Percentiles rank a stretch among this genome's conserved stretches.
These are phyloP conservation scores for Neotragus pygmaeus DNA, from an alignment of 2,113 vertebrate genomes.

Conservation along the genomic window DNA sequence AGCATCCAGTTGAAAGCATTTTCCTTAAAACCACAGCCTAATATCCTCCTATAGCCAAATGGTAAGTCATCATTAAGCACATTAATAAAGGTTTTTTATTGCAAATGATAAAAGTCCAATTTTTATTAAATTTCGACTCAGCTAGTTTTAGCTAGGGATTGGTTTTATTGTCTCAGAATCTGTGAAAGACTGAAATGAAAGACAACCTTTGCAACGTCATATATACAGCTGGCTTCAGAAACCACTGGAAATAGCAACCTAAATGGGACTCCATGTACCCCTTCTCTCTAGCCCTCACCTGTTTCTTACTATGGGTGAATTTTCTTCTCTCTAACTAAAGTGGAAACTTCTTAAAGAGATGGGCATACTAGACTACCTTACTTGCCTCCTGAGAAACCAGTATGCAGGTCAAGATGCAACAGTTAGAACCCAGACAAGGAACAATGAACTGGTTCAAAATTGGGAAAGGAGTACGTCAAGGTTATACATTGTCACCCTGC, in stretches of 20 bases:
- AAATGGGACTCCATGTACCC: neutral
- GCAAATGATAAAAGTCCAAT: neutral
- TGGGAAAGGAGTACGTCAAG: neutral
- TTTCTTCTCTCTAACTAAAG: neutral
- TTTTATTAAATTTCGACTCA: neutral
- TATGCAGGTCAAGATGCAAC: neutral
- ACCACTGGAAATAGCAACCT: neutral
- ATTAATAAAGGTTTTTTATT: neutral
- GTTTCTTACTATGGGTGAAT: neutral
- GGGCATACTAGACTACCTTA: neutral
- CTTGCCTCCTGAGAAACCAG: neutral
- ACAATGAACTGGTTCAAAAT: neutral
- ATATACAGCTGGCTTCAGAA: neutral
- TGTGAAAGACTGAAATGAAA: neutral
- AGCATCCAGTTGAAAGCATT: neutral
- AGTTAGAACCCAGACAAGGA: neutral
- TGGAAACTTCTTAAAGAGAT: neutral
- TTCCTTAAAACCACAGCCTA: neutral
- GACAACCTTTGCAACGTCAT: neutral
- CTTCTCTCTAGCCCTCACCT: neutral
- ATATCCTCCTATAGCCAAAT: neutral
- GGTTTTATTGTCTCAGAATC: neutral
- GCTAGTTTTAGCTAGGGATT: neutral
- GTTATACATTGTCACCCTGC: neutral
- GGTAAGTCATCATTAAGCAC: neutral